phyloP scores from a whole-genome alignment of 2,797 vertebrate species.

The Allobates femoralis region DNA sequence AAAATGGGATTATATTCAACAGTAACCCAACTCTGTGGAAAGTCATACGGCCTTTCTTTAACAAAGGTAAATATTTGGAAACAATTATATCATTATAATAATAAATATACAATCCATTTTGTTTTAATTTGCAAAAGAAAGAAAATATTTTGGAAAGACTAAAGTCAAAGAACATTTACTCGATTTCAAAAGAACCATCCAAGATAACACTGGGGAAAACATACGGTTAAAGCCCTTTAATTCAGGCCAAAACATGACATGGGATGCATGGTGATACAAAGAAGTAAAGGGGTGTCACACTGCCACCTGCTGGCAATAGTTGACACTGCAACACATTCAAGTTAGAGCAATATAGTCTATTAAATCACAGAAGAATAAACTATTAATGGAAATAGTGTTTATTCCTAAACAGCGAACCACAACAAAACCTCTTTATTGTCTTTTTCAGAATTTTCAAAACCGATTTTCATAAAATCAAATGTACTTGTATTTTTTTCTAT shows the following conservation, averaged over 20 bases:
- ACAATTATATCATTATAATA: not conserved
- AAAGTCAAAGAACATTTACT: not conserved
- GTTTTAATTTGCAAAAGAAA: not conserved
- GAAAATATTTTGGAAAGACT: not conserved
- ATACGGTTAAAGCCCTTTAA: not conserved
- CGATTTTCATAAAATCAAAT: too few relatives aligned
- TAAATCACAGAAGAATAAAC: too few relatives aligned
- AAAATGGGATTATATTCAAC: slow-evolving; percentile 94
- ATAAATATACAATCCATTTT: not conserved
- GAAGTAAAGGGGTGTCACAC: not conserved
- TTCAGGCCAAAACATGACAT: not conserved
- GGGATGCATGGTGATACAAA: not conserved
- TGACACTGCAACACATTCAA: not conserved
- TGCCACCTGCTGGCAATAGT: slow-evolving; percentile 23
- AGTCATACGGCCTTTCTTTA: slow-evolving; percentile 85
- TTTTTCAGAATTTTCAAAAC: too few relatives aligned
- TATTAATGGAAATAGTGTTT: too few relatives aligned
- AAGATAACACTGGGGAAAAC: not conserved
- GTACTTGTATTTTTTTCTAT: too few relatives aligned
- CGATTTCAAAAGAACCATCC: not conserved
- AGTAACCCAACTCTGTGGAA: slow-evolving; percentile 88
- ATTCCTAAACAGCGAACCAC: too few relatives aligned
- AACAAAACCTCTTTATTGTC: too few relatives aligned
- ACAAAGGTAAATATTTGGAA: slow-evolving; percentile 81
- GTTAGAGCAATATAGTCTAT: too few relatives aligned